Base-by-base conservation (phyloP, 2,797 vertebrate genomes). In the Sebastes matsubarae region DNA sequence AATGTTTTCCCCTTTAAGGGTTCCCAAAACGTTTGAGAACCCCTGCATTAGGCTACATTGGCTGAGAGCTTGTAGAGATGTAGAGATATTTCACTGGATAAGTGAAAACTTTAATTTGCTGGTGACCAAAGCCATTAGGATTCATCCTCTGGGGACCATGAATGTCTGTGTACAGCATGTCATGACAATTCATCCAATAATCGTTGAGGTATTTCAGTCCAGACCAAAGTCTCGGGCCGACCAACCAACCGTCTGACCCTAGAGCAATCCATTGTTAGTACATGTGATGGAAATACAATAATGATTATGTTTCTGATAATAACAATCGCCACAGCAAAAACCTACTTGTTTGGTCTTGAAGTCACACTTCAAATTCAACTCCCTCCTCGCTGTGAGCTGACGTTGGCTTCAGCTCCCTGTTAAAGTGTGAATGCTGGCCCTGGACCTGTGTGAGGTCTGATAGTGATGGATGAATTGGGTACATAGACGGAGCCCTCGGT, bases 401-500 rank as follows among this genome's bases (percentile, higher is more conserved):
- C 72, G 32, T 80, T 46, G 20, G 57, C 75, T 18, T 77, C 42
- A 8, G 84, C 77, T 68, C 66, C 60, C 77, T 63, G 67, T 77
- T 52, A 34, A 38, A 6, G 58, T 61, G 87, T 81, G 79, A 89
- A 91, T 75, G 74, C 50, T 20, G 57, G 64, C 18, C 57, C 81
- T 70, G 83, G 67, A 86, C 88, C 88, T 92, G 92, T 34, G 85
- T 80, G 88, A 46, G 85, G 86, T 88, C 87, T 90, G 94, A 93
- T 92, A 93, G 89, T 92, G 91, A 91, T 84, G 90, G 87, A 92
- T 93, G 93, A 92, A 93, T 93, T 36, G 89, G 84, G 81, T 69
- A 78, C 79, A 68, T 65, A 77, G 92, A 89, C 88, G 78, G 85
- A 77, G 76, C 83, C 71, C 80, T 81, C 55, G 65, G 87, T 88